Percentiles rank a stretch among this genome's conserved stretches.
phyloP scores from a whole-genome alignment of 2,113 vertebrate genomes.

The Uria aalge region DNA sequence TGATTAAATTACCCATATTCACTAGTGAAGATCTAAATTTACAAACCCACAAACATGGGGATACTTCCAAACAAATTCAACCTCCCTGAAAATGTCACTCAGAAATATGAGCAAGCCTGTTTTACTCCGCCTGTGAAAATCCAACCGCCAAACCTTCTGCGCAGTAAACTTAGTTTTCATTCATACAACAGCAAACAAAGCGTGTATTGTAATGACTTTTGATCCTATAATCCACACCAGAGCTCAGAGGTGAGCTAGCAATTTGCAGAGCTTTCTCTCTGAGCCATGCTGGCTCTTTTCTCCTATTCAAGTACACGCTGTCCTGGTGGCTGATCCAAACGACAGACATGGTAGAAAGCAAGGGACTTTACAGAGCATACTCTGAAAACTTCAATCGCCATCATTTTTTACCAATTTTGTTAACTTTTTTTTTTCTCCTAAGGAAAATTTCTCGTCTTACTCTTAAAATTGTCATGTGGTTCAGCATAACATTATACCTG shows the following conservation, averaged over 20 bases:
- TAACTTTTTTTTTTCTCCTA: background rate
- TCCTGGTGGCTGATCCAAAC: background rate
- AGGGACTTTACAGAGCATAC: background rate
- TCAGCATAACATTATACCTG: background rate
- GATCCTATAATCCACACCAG: slow-evolving; percentile 60
- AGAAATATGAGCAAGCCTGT: background rate
- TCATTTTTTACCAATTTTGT: background rate
- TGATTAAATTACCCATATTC: background rate
- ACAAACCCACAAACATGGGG: background rate
- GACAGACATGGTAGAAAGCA: background rate
- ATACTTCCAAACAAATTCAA: background rate
- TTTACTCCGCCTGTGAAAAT: background rate
- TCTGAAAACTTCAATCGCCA: background rate
- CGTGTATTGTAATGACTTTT: slow-evolving; percentile 61
- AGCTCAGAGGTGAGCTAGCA: slow-evolving; percentile 60
- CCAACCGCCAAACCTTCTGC: background rate
- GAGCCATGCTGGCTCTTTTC: slow-evolving; percentile 32
- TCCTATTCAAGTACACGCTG: background rate
- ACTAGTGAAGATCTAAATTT: background rate
- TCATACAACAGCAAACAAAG: slow-evolving; percentile 54
- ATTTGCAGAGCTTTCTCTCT: slow-evolving; percentile 59
- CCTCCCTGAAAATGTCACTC: background rate
- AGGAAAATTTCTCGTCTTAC: background rate
- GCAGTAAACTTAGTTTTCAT: slow-evolving; percentile 49
- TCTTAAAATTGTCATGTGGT: background rate